Evolutionary conservation across 2,888 invertebrate species (phyloP).

Genomic region (Pelosia muscerda): DNA sequence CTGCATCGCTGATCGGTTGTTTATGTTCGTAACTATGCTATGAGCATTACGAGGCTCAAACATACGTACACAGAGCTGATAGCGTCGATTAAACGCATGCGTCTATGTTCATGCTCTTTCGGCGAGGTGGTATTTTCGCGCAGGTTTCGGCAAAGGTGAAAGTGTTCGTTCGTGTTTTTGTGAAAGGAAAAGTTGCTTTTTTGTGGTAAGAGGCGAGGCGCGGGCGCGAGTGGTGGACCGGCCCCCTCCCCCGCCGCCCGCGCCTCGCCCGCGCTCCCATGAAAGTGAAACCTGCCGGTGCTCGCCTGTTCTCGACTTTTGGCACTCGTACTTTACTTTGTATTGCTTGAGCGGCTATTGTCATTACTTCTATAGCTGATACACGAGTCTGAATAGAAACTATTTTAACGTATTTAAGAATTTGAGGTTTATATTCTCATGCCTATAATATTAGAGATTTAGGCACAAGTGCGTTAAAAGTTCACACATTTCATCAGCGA

Average conservation of each 20-base stretch:
- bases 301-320: slow-evolving; percentile 50
- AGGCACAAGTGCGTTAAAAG: neutral
- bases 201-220: slow-evolving; percentile 70
- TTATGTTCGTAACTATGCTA: neutral
- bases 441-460: neutral
- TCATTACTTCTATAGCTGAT: neutral
- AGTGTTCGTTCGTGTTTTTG: slow-evolving; percentile 78
- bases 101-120: slow-evolving; percentile 58
- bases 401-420: neutral
- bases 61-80: slow-evolving; percentile 26
- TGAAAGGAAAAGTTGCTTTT: slow-evolving; percentile 85
- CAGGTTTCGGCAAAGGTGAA: slow-evolving; percentile 80
- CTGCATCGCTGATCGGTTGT: slow-evolving; percentile 6
- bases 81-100: slow-evolving; percentile 57
- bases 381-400: slow-evolving; percentile 3
- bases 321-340: slow-evolving; percentile 35
- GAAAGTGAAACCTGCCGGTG: slow-evolving; percentile 78
- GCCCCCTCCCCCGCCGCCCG: slow-evolving; percentile 23
- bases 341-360: slow-evolving; percentile 10
- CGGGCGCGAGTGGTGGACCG: slow-evolving; percentile 66
- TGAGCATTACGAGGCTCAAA: neutral
- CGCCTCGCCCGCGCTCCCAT: slow-evolving; percentile 49
- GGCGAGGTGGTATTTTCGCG: slow-evolving; percentile 64
- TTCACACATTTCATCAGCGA: neutral
- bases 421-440: neutral